Base-by-base conservation (phyloP, 2,797 vertebrate species). In the Melanotaenia pygmaea region DNA sequence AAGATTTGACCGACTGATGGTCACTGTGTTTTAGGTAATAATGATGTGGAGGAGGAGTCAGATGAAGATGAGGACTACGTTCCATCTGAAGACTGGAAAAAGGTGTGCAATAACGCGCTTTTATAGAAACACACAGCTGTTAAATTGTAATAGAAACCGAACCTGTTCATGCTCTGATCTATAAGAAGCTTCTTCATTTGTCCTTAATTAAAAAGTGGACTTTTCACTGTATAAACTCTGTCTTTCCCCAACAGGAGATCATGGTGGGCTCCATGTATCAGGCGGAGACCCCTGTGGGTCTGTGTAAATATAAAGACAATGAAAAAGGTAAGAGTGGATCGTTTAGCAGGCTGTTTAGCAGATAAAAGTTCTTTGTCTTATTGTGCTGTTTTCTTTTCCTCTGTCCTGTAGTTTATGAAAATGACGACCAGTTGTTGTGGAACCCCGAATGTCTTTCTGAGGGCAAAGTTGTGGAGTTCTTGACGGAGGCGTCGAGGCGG, bases 231-330 rank as follows among this genome's bases (percentile, higher is more conserved):
- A 38, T 70, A 20, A 73, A 67, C 6, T 7, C 5, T 84, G 47
- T 80, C 30, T 80, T 81, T 24, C 22, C 10, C 66, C 43, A n/a
- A 81, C 91, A 99, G 98, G 98, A 99, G 89, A 99, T 99, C 79
- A 99, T 99, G 97, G 98, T 99, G 88, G 98, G 98, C 9, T 99
- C 98, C 2, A 98, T 99, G 97, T 99, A 97, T 91, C 98, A 99
- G 93, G 98, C 97, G 81, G 98, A 99, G 93, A 99, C 97, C 56
- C 98, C 98, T 60, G 83, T 87, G 76, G 98, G 97, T 28, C 85
- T 97, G 60, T 96, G 95, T 92, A 96, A 95, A 92, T 99, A 99
- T 88, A 96, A 92, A 92, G 97, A 99, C 72, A 97, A 98, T 66
- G 97, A 99, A 85, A 98, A 94, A 95, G 97, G 98, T 99, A 86